A percentile compares a stretch with the other conserved stretches of the same genome.
Conservation (phyloP, 1,140 invertebrate species). For the Sycobia sp. region DNA sequence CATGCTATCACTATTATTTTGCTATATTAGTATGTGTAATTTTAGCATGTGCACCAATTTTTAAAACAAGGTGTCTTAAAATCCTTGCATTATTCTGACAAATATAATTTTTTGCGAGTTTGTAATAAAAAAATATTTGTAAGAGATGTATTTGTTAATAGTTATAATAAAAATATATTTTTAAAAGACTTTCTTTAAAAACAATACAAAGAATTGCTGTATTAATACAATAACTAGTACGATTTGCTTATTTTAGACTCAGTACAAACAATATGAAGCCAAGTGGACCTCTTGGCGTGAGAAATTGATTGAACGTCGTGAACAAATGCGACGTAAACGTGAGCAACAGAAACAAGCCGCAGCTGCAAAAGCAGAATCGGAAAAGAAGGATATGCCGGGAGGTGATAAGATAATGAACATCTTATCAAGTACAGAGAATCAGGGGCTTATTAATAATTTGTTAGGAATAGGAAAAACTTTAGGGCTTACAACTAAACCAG, state of each 20-base stretch:
- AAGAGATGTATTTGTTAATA: too few species aligned
- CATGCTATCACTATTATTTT: too few species aligned
- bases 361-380: conserved; percentile 46
- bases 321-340: conserved; percentile 77
- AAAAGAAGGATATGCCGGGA: conserved; percentile 51
- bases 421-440: conserved; percentile 57
- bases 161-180: too few species aligned
- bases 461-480: conserved; percentile 59
- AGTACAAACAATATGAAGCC: conserved; percentile 80
- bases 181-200: too few species aligned
- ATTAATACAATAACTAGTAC: too few species aligned
- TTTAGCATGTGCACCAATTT: too few species aligned
- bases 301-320: conserved; percentile 75
- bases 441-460: conserved; percentile 57
- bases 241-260: conserved; percentile 57
- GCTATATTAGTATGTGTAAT: too few species aligned
- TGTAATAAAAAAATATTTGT: too few species aligned
- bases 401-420: conserved; percentile 59
- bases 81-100: too few species aligned
- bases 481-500: conserved; percentile 55
- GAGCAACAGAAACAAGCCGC: conserved; percentile 56
- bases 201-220: too few species aligned
- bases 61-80: too few species aligned
- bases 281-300: conserved; percentile 81
- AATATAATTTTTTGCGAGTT: too few species aligned